These are phyloP conservation scores for Nomada ruficornis DNA, from an alignment of 2,888 invertebrate genomes.

Conservation along the genomic window DNA sequence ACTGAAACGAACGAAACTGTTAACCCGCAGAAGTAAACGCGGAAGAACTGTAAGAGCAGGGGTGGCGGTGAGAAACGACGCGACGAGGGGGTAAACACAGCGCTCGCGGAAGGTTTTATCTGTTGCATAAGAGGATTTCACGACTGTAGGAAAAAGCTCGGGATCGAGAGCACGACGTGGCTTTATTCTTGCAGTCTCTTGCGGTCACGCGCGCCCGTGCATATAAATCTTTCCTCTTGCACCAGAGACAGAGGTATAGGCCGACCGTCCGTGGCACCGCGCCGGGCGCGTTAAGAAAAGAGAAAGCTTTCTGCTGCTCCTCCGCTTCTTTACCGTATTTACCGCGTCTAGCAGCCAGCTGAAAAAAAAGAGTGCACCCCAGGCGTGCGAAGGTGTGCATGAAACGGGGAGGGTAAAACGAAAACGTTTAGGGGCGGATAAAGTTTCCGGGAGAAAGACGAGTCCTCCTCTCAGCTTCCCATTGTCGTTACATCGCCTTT, in stretches of 20 bases:
- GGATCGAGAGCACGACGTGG: slow-evolving; percentile 63
- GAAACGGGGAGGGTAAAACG: slow-evolving; percentile 34
- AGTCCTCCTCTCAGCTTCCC: slow-evolving; percentile 22
- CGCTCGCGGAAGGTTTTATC: slow-evolving; percentile 46
- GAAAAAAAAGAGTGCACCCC: slow-evolving; percentile 47
- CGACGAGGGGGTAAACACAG: slow-evolving; percentile 31
- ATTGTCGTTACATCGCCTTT: slow-evolving; percentile 55
- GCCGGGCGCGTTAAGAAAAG: slow-evolving; percentile 51
- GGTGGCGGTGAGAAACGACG: slow-evolving; percentile 1
- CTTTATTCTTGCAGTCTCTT: slow-evolving; percentile 65
- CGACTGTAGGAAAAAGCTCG: slow-evolving; percentile 60
- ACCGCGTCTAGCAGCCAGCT: slow-evolving; percentile 29
- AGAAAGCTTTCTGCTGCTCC: slow-evolving; percentile 22
- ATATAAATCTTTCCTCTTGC: slow-evolving; percentile 56
- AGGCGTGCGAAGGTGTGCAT: slow-evolving; percentile 26
- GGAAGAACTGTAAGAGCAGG: not conserved
- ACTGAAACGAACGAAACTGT: slow-evolving; percentile 28
- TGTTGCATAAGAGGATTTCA: slow-evolving; percentile 66
- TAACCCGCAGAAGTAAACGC: slow-evolving; percentile 25
- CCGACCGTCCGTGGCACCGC: not conserved
- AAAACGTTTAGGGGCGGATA: slow-evolving; percentile 35
- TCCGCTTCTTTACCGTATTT: slow-evolving; percentile 40
- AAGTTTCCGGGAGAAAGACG: slow-evolving; percentile 50
- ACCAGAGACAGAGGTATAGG: slow-evolving; percentile 27
- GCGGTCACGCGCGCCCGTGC: slow-evolving; percentile 53